These are phyloP conservation scores for Acropternis orthonyx DNA, from an alignment of 2,797 vertebrate species.

Conservation along the genomic window DNA sequence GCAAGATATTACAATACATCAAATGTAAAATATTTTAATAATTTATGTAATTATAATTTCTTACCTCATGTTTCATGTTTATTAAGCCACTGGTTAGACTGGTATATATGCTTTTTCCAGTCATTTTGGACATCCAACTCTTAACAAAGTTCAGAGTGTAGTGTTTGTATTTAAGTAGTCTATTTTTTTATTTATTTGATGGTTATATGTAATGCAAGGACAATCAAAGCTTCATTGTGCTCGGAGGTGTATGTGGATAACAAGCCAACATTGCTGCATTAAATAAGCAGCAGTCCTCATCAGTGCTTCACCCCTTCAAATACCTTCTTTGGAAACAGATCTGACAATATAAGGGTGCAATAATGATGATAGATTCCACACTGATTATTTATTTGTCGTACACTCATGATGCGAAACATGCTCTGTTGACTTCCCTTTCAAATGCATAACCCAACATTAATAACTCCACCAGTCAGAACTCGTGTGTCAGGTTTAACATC, in stretches of 20 bases:
- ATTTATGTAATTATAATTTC: background rate
- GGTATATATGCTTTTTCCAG: background rate
- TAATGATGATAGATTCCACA: background rate
- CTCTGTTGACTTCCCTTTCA: background rate
- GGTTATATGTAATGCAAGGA: background rate
- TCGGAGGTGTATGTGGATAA: background rate
- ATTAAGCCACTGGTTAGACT: background rate
- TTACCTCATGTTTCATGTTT: background rate
- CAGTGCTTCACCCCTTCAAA: background rate
- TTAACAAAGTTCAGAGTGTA: background rate
- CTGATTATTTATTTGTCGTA: background rate
- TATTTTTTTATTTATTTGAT: background rate
- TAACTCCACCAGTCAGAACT: background rate
- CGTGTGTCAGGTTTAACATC: background rate
- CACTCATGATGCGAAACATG: background rate
- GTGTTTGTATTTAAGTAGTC: background rate
- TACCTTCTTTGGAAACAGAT: background rate
- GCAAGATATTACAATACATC: background rate
- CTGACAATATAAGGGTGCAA: background rate
- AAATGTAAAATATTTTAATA: background rate
- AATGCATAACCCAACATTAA: background rate
- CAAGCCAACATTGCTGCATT: background rate
- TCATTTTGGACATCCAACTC: background rate
- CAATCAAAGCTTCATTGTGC: background rate
- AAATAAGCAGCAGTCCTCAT: background rate